Evolutionary conservation across 2,888 invertebrate genomes (phyloP), one percentile per base, ranked within the genome.

Genomic region (Oscheius sp.): DNA sequence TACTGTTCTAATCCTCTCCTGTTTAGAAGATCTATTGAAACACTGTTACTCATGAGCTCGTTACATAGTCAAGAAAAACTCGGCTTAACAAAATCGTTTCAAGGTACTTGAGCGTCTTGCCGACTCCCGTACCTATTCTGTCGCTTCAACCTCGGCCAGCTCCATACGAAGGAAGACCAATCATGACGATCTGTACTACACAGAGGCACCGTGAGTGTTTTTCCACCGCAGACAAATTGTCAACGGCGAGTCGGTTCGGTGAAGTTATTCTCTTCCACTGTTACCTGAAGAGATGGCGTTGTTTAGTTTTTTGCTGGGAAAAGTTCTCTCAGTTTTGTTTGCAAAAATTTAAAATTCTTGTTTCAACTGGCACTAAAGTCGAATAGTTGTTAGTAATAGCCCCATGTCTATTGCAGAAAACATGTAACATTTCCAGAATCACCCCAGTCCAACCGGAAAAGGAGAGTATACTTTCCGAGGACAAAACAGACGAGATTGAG

Each of bases 161-260:
- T 70, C 70, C n/a, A 21, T 33, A 0, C 48, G 10, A 5, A 58
- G 51, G n/a, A 60, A 70, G n/a, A 35, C 48, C 10, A 70, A 70
- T 7, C 50, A 59, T 29, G 48, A 70, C 50, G 59, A 58, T 47
- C 29, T 59, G 10, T 55, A 55, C 37, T 72, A 72, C 33, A 58
- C n/a, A 11, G 72, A 60, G 1, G 53, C 72, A 2, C 72, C 72
- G 72, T 72, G 29, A 37, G 72, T 62, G 58, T n/a, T 3, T 55
- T 68, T 29, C 4, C 58, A 11, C 32, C 7, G 3, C 42, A 5
- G 4, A 7, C 3, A 42, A 42, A 42, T 7, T 42, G 42, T 21
- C 21, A 21, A 21, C 21, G 21, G 21, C 21, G 21, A 21, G 21
- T 21, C 21, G 21, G 21, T 21, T 21, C 21, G 21, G 21, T 21